These are phyloP conservation scores for Dasyurus viverrinus DNA, from an alignment of 2,113 vertebrate species.

Conservation along the genomic window DNA sequence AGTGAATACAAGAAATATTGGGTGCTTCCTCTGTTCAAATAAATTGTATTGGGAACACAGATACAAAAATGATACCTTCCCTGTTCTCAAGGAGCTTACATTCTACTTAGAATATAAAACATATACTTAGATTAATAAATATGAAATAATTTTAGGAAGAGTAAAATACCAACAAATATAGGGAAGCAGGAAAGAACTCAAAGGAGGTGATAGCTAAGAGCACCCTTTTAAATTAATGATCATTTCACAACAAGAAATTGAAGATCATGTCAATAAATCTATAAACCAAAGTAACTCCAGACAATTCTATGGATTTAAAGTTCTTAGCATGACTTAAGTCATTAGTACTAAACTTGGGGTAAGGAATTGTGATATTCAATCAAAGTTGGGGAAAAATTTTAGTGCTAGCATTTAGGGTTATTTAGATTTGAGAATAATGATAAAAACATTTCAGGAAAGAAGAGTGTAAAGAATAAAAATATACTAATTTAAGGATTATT, in stretches of 20 bases:
- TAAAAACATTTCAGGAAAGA: background rate
- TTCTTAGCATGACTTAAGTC: background rate
- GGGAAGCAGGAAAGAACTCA: background rate
- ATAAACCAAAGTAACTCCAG: background rate
- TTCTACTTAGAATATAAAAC: background rate
- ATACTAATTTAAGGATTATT: background rate
- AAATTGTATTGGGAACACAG: background rate
- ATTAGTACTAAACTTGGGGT: background rate
- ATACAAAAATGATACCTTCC: background rate
- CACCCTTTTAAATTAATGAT: background rate
- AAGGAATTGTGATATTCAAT: background rate
- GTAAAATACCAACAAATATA: background rate
- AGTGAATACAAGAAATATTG: background rate
- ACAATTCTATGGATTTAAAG: background rate
- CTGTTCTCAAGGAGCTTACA: background rate
- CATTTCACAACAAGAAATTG: background rate
- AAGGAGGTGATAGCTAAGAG: background rate
- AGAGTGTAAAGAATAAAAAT: background rate
- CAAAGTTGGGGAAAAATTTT: background rate
- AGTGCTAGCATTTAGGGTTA: background rate
- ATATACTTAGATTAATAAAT: background rate
- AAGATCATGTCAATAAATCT: background rate
- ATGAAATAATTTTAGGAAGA: background rate
- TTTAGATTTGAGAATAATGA: background rate
- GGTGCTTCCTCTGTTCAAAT: background rate